These are phyloP conservation scores for Okapia johnstoni DNA, from an alignment of 2,113 vertebrate species.

Conservation along the genomic window DNA sequence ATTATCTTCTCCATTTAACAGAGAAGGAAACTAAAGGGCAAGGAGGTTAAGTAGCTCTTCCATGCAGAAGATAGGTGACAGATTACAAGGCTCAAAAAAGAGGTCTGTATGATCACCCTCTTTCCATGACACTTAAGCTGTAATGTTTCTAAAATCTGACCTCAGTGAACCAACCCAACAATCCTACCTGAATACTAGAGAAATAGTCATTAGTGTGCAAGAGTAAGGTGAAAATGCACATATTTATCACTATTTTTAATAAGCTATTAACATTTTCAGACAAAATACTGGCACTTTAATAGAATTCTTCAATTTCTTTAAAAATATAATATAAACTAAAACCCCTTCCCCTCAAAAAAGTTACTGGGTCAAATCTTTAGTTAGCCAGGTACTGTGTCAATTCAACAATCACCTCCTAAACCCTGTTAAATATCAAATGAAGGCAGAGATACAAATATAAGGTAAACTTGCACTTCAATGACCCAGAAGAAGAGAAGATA, in stretches of 20 bases:
- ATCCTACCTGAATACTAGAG: background rate
- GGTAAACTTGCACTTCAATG: background rate
- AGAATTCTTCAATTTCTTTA: background rate
- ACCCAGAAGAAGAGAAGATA: background rate
- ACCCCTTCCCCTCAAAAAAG: background rate
- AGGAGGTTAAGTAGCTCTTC: background rate
- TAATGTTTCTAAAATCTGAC: background rate
- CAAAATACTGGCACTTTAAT: background rate
- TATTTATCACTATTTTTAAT: background rate
- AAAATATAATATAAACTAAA: background rate
- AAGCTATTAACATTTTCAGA: background rate
- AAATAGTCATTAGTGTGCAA: background rate
- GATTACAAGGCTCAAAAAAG: background rate
- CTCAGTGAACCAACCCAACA: background rate
- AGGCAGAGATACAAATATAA: background rate
- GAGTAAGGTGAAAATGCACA: background rate
- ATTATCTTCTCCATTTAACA: slow-evolving; percentile 2
- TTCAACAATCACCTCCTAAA: background rate
- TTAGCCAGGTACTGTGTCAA: background rate
- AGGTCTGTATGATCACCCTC: background rate
- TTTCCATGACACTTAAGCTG: background rate
- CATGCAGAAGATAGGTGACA: background rate
- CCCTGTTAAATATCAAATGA: background rate
- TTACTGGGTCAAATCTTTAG: background rate
- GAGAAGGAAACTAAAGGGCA: background rate